Evolutionary conservation across 2,888 invertebrate genomes (phyloP).

Genomic region (Hirudinaria manillensis): DNA sequence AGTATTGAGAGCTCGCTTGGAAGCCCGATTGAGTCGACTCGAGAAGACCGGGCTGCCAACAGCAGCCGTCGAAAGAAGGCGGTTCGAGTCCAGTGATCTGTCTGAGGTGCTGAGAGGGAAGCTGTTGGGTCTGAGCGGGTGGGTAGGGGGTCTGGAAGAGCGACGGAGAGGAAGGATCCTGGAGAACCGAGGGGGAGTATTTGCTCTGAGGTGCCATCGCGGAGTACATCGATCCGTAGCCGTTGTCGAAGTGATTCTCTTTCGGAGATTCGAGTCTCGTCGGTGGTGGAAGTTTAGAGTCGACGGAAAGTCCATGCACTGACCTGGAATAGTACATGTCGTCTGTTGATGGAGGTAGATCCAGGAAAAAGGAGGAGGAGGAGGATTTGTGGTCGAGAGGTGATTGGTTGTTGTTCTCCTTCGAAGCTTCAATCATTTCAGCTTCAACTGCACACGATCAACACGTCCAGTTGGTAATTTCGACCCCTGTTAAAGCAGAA

Average conservation of each 20-base stretch:
- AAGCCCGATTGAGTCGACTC: constrained; percentile 3
- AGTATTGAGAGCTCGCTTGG: constrained; percentile 10
- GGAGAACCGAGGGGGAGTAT: constrained; percentile 5
- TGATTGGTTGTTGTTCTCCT: neutral
- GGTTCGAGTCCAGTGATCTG: neutral
- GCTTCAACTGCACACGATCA: too few species aligned
- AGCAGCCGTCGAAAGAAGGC: constrained; percentile 3
- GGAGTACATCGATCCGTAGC: constrained; percentile 26
- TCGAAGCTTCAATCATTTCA: constrained; percentile 14
- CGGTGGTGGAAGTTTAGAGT: neutral
- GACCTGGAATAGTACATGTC: neutral
- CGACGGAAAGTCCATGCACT: constrained; percentile 8
- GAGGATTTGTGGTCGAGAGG: neutral
- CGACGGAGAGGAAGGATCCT: neutral
- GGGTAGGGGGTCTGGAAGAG: constrained; percentile 26
- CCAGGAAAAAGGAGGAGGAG: neutral
- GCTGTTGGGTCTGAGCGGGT: neutral
- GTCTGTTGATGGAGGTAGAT: neutral
- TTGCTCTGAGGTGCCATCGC: neutral
- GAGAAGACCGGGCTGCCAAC: constrained; percentile 22
- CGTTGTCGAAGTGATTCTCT: constrained; percentile 15
- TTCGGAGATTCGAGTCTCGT: constrained; percentile 8
- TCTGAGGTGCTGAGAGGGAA: neutral
- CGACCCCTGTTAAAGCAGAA: neutral
- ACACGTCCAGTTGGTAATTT: neutral